Conservation (phyloP, 2,113 vertebrate species). For the Rhipidura dahli region DNA sequence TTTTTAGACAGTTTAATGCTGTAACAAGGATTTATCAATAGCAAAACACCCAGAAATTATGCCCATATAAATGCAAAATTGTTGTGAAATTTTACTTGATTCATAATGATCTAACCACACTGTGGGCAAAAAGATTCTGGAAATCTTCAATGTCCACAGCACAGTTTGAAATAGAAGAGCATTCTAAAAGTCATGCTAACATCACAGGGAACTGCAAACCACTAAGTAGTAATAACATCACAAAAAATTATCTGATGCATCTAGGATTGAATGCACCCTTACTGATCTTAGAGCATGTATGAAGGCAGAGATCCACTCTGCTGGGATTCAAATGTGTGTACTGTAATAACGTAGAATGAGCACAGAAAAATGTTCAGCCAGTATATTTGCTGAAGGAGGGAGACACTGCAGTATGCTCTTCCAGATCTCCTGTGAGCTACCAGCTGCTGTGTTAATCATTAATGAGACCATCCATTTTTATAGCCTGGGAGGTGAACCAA, state of each 20-base stretch:
- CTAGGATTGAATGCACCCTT: background rate
- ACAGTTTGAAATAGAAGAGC: background rate
- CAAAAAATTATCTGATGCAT: background rate
- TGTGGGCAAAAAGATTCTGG: background rate
- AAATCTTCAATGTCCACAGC: background rate
- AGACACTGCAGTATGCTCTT: background rate
- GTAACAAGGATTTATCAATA: background rate
- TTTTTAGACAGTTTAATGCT: background rate
- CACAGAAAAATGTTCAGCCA: background rate
- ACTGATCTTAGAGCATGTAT: background rate
- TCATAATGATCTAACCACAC: background rate
- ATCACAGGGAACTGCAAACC: background rate
- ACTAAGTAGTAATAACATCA: background rate
- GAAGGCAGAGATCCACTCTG: background rate
- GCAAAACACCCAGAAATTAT: background rate
- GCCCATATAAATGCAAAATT: background rate
- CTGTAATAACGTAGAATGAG: background rate
- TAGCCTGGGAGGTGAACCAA: conserved; percentile 33
- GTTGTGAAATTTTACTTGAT: background rate
- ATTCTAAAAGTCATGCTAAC: background rate
- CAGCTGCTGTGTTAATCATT: conserved; percentile 48
- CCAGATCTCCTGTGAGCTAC: background rate
- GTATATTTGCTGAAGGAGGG: background rate
- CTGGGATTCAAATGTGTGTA: background rate
- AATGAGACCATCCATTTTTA: conserved; percentile 43